phyloP scores from a whole-genome alignment of 2,113 vertebrate genomes.

The Apodemus sylvaticus region DNA sequence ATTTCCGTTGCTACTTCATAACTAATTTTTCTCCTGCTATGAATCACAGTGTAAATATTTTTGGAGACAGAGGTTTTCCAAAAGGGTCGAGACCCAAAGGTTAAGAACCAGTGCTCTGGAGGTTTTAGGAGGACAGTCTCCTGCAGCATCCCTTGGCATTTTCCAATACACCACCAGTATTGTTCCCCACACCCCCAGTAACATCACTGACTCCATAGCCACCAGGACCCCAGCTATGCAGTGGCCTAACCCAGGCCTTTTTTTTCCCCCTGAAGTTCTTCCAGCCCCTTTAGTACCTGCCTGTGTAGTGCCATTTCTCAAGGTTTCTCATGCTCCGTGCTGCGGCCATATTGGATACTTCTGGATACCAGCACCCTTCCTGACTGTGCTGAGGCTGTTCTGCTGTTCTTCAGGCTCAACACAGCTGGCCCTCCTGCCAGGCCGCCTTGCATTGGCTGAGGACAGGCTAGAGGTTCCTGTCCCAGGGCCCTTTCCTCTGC shows the following conservation, averaged over 20 bases:
- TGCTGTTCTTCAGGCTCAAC: not conserved
- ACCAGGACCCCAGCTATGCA: not conserved
- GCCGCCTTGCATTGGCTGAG: not conserved
- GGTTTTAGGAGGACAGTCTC: not conserved
- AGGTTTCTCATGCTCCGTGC: not conserved
- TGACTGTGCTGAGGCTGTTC: not conserved
- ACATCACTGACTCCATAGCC: not conserved
- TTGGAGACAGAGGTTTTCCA: not conserved
- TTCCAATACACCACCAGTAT: not conserved
- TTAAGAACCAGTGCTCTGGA: accelerated
- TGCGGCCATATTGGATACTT: not conserved
- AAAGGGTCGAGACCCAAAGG: not conserved
- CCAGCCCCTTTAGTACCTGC: not conserved
- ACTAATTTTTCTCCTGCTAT: not conserved
- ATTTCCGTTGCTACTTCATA: not conserved
- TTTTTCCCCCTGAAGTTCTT: no score
- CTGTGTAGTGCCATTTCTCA: not conserved
- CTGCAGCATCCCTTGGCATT: not conserved
- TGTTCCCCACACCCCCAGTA: not conserved
- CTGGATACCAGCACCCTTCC: not conserved
- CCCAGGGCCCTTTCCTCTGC: not conserved
- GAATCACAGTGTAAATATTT: not conserved
- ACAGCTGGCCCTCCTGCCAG: not conserved
- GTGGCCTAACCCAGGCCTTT: not conserved
- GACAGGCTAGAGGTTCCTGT: no score